Conservation (phyloP, 2,888 invertebrate species). For the Ellobium chinense region DNA sequence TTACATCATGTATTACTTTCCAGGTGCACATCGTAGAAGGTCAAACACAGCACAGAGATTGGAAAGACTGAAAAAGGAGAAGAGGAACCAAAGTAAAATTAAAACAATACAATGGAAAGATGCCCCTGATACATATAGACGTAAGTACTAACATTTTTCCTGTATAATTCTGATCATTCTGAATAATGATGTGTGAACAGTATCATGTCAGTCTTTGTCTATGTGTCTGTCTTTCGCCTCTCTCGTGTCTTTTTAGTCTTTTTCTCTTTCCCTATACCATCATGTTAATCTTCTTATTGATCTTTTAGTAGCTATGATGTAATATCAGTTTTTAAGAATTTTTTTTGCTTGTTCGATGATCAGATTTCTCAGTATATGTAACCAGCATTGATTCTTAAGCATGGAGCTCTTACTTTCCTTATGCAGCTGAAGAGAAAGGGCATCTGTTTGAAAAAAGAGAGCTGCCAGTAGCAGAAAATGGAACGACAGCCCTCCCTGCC, state of each 20-base stretch:
- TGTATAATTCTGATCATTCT: not conserved
- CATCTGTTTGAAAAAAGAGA: conserved; percentile 80
- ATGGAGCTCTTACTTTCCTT: no score
- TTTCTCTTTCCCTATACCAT: no score
- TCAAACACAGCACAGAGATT: conserved; percentile 93
- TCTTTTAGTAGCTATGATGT: no score
- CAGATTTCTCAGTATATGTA: no score
- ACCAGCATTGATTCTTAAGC: no score
- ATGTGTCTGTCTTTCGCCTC: not conserved
- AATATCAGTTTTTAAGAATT: no score
- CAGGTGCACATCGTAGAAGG: conserved; percentile 83
- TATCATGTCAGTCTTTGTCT: not conserved
- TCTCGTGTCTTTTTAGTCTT: no score
- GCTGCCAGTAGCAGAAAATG: conserved; percentile 26
- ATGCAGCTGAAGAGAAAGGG: conserved; percentile 82
- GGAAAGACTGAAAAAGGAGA: conserved; percentile 92
- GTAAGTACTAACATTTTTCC: conserved; percentile 23
- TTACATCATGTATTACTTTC: no score
- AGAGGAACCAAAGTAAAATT: conserved; percentile 82
- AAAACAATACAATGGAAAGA: conserved; percentile 76
- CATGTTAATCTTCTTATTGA: no score
- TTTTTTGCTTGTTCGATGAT: no score
- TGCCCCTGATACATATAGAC: conserved; percentile 43
- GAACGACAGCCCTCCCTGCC: not conserved
- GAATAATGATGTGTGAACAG: not conserved